Evolutionary conservation across 2,797 vertebrate species (phyloP), one percentile per base, ranked within the genome.

Genomic region (Tenualosa thibaudeaui): DNA sequence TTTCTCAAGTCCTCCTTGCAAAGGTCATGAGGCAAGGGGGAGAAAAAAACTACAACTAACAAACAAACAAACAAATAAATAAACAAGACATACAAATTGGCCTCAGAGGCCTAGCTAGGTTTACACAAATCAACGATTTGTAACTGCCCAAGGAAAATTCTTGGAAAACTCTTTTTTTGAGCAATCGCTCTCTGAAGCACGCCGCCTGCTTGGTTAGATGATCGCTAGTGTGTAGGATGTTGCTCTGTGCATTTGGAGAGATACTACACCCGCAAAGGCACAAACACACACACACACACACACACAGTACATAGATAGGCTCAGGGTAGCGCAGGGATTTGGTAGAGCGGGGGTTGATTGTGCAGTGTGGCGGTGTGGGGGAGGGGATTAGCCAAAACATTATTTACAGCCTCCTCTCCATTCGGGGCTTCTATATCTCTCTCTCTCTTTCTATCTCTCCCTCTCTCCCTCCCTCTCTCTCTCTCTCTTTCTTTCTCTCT

Each of bases 61-160:
- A 65, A 46, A 65, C 8, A 65, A 65, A 26, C 9, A 26, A 71
- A 58, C 22, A 58, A 58, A 58, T 46, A 81, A 75, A 86, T 83
- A 88, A 87, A 87, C 82, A 88, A 86, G 86, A 83, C 53, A 83
- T 56, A 75, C 84, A 81, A 86, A 89, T 86, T 86, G 82, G 86
- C 86, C 84, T 82, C 62, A 56, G 82, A 83, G 81, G 85, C 83
- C 19, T 3, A 12, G 15, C 60, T n/a, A 56, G 83, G 81, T 84
- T 84, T 83, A 86, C 71, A 85, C 85, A 85, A 85, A 87, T 62
- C 60, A 84, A 84, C 85, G 86, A 90, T 88, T 86, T 87, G 88
- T 85, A 85, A 86, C 31, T 65, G 86, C 81, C 84, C 56, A 22
- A 82, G 31, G 86, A 81, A 81, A 86, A 85, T 81, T 51, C 83